Conservation (phyloP, 2,888 invertebrate species). For the Drosophila demipolita region DNA sequence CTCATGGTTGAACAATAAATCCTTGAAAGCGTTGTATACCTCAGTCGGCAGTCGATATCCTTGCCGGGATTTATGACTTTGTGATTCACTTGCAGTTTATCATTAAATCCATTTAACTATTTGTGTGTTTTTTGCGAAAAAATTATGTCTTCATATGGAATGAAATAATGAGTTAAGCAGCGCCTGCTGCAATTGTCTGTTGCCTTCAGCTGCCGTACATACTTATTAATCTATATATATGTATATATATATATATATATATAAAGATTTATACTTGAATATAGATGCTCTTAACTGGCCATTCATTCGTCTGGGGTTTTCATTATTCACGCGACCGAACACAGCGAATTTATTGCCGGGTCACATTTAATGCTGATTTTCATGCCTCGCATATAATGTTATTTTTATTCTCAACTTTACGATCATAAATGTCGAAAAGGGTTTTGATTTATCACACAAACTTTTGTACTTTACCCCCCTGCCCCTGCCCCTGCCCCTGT, state of each 20-base stretch:
- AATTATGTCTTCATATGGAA: slow-evolving; percentile 51
- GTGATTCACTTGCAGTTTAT: slow-evolving; percentile 42
- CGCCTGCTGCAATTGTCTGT: slow-evolving; percentile 11
- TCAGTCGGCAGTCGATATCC: slow-evolving; percentile 12
- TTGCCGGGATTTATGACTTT: slow-evolving; percentile 23
- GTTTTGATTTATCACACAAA: slow-evolving; percentile 84
- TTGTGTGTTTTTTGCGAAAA: slow-evolving; percentile 33
- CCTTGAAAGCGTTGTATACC: slow-evolving; percentile 34
- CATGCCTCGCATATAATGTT: slow-evolving; percentile 65
- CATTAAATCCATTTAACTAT: slow-evolving; percentile 61
- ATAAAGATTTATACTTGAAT: neutral
- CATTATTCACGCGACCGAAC: slow-evolving; percentile 55
- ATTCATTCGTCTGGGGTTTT: slow-evolving; percentile 58
- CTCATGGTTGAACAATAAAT: slow-evolving; percentile 70
- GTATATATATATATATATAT: slow-evolving; percentile 1
- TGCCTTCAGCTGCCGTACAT: slow-evolving; percentile 9
- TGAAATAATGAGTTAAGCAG: slow-evolving; percentile 38
- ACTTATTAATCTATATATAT: neutral
- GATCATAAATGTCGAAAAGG: slow-evolving; percentile 85
- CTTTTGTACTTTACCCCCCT: slow-evolving; percentile 65
- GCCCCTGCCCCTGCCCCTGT: slow-evolving; percentile 31
- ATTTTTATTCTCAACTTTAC: slow-evolving; percentile 84
- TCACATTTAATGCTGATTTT: slow-evolving; percentile 70
- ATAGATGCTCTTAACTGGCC: slow-evolving; percentile 28
- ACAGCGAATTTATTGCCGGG: slow-evolving; percentile 65